Base-by-base conservation (phyloP, 35 echinoderm and acorn worm genomes). In the Hemicentrotus pulcherrimus region DNA sequence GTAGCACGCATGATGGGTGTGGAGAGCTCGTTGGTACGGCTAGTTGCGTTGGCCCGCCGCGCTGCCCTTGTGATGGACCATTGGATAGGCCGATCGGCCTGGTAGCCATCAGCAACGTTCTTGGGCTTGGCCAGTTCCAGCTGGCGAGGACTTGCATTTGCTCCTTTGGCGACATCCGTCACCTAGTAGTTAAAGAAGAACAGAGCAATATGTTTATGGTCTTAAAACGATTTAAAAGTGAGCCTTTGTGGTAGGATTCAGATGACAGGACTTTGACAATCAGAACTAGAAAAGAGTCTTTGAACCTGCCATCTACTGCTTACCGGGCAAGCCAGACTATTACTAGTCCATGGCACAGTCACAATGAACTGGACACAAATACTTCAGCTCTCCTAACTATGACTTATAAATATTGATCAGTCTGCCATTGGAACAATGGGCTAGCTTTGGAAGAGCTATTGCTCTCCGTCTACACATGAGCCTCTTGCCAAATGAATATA, bases 71-170 rank as follows among this genome's bases (percentile, higher is more conserved):
- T 94, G 19, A 99, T 96, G 14, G 95, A 95, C 96, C 96, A 96
- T 16, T 96, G 94, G 46, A 97, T 95, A 9, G 95, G 45, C 58
- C 98, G 46, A 32, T 95, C 97, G 9, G 94, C 88, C 86, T 96
- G 97, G 91, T 96, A 99, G 33, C 98, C 98, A 14, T 99, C 98
- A 24, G 96, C 96, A 14, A 99, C 61, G 30, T 96, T 96, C 48
- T 99, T 99, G 2, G 98, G 96, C 94, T 99, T 99, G 32, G 98
- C 96, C 13, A 99, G 96, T 92, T 99, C 98, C 31, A 97, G 86
- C 94, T 99, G 98, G 47, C 98, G 91, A 30, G 98, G 91, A 61
- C 96, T 94, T 92, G 97, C 96, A 45, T 61, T 96, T 32, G 97
- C 96, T 11, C 87, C 61, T 46, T 95, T 95, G 11, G 97, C 97